Conservation (phyloP, 2,797 vertebrate genomes). For the Pempheris klunzingeri region DNA sequence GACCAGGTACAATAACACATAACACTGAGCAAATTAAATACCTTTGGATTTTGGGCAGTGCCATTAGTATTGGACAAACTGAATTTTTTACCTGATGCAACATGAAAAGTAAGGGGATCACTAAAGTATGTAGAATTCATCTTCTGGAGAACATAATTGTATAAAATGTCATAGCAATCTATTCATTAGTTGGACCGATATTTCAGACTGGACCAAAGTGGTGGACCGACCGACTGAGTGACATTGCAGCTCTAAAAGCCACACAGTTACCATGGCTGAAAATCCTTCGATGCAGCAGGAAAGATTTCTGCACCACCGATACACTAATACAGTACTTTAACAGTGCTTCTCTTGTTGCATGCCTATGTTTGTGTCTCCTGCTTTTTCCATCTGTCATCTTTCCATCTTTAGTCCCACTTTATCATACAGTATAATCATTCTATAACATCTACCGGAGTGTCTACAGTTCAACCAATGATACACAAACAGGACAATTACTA, state of each 20-base stretch:
- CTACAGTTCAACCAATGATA: slow-evolving; percentile 3
- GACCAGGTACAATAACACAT: no score
- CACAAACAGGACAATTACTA: slow-evolving; percentile 27
- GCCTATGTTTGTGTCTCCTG: slow-evolving; percentile 2
- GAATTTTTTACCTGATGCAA: no score
- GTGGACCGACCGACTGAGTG: neutral
- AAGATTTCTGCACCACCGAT: neutral
- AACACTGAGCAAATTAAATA: no score
- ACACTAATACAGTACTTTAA: slow-evolving; percentile 1
- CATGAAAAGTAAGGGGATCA: neutral
- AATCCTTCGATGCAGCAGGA: slow-evolving; percentile 5
- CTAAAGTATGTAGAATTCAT: neutral
- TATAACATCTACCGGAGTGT: slow-evolving; percentile 1
- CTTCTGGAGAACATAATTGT: neutral
- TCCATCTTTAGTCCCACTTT: neutral
- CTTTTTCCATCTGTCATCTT: slow-evolving; percentile 4
- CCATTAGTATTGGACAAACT: no score
- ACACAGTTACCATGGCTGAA: neutral
- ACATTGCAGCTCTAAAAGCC: neutral
- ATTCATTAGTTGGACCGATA: neutral
- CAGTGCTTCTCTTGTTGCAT: neutral
- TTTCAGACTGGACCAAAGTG: neutral
- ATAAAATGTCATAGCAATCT: neutral
- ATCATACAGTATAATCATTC: neutral
- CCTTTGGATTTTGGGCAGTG: no score